phyloP scores from a whole-genome alignment of 2,797 vertebrate species.

The Coilia nasus region DNA sequence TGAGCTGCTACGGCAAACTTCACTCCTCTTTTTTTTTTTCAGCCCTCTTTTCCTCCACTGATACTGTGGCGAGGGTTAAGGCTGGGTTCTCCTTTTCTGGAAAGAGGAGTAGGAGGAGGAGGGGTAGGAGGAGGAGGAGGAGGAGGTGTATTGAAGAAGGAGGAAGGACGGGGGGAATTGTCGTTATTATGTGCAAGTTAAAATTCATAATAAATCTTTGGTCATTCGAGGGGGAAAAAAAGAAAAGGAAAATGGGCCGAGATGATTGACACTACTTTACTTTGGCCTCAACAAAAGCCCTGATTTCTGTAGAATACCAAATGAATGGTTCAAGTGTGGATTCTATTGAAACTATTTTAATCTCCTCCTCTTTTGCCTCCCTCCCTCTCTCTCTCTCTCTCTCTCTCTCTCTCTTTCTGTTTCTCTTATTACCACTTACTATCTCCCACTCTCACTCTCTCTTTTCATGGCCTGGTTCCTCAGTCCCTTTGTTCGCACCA shows the following conservation, averaged over 20 bases:
- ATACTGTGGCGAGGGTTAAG: slow-evolving; percentile 64
- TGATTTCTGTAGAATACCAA: slow-evolving; percentile 83
- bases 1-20: slow-evolving; percentile 82
- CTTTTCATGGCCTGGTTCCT: slow-evolving; percentile 56
- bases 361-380: slow-evolving; percentile 62
- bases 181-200: slow-evolving; percentile 79
- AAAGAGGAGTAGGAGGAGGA: slow-evolving; percentile 58
- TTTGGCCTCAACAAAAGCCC: slow-evolving; percentile 76
- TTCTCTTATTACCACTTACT: slow-evolving; percentile 57
- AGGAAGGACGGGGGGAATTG: slow-evolving; percentile 70
- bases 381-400: slow-evolving; percentile 54
- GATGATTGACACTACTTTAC: slow-evolving; percentile 86
- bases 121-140: slow-evolving; percentile 49
- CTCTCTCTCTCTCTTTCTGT: slow-evolving; percentile 49
- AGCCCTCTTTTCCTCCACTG: slow-evolving; percentile 45
- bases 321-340: slow-evolving; percentile 80
- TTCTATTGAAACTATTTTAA: slow-evolving; percentile 86
- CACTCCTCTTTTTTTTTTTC: slow-evolving; percentile 63
- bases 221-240: slow-evolving; percentile 57
- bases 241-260: slow-evolving; percentile 69
- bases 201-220: slow-evolving; percentile 86
- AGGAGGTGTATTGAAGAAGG: slow-evolving; percentile 53
- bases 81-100: slow-evolving; percentile 36
- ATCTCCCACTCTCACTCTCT: slow-evolving; percentile 61
- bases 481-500: slow-evolving; percentile 59